Percentiles rank a stretch among this genome's conserved stretches.
Evolutionary conservation across 2,113 vertebrate species (phyloP).

Genomic region (Mohoua ochrocephala): DNA sequence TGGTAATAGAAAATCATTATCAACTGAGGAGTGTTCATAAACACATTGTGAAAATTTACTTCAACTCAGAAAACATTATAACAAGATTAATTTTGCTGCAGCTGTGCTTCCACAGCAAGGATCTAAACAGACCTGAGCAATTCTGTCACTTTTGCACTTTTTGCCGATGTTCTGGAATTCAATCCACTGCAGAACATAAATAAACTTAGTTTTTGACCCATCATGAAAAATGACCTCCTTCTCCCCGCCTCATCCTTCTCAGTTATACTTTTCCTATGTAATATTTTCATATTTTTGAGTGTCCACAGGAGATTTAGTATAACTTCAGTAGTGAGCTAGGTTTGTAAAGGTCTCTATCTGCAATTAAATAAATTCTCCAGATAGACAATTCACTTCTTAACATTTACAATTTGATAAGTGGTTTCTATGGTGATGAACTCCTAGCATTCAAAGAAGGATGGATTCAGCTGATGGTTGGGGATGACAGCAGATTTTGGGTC

Average conservation of each 20-base stretch:
- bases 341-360: conserved; percentile 37
- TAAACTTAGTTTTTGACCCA: background rate
- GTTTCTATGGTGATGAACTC: conserved; percentile 26
- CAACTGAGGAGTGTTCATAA: background rate
- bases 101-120: background rate
- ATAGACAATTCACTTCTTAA: conserved; percentile 18
- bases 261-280: background rate
- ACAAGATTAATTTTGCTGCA: background rate
- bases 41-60: background rate
- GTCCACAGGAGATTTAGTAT: background rate
- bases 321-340: background rate
- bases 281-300: background rate
- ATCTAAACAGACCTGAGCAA: background rate
- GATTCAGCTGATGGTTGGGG: background rate
- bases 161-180: background rate
- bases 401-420: background rate
- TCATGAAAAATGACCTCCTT: background rate
- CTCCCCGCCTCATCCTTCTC: background rate
- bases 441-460: background rate
- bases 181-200: background rate
- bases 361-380: conserved; percentile 55
- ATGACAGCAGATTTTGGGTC: conserved; percentile 26
- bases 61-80: background rate
- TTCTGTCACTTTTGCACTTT: background rate
- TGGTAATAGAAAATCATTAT: background rate